A percentile compares a stretch with the other conserved stretches of the same genome.
Conservation (phyloP, 1,140 invertebrate genomes). For the Brachionus angularis region DNA sequence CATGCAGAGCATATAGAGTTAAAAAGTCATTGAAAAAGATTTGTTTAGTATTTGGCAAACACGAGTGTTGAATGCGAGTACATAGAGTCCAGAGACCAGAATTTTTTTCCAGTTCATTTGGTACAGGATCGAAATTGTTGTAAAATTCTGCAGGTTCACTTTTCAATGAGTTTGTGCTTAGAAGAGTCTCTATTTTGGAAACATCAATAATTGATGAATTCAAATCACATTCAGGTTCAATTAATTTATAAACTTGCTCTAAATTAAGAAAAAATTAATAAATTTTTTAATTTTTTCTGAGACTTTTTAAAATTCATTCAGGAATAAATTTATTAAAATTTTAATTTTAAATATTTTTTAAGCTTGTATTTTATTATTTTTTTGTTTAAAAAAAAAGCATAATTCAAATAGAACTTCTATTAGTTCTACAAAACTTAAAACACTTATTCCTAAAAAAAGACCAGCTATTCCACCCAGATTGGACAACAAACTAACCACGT, state of each 20-base stretch:
- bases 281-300: too few species aligned
- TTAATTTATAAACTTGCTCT: background rate
- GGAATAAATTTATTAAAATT: too few species aligned
- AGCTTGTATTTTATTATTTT: too few species aligned
- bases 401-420: background rate
- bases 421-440: conserved; percentile 6
- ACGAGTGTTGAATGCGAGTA: background rate
- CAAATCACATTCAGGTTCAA: background rate
- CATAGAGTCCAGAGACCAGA: background rate
- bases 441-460: conserved; percentile 3
- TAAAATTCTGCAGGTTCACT: conserved; percentile 10
- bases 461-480: conserved; percentile 15
- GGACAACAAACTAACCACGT: background rate
- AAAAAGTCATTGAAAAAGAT: conserved; percentile 8
- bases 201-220: background rate
- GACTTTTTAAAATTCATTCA: too few species aligned
- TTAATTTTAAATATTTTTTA: too few species aligned
- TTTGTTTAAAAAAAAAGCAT: background rate
- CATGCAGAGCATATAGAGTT: background rate
- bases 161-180: background rate
- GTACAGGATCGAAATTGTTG: conserved; percentile 16
- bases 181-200: background rate
- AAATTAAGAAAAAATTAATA: too few species aligned
- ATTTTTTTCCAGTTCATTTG: background rate
- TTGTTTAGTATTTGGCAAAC: conserved; percentile 5